phyloP scores from a whole-genome alignment of 1,140 invertebrate species.

The Sycophila sp. region DNA sequence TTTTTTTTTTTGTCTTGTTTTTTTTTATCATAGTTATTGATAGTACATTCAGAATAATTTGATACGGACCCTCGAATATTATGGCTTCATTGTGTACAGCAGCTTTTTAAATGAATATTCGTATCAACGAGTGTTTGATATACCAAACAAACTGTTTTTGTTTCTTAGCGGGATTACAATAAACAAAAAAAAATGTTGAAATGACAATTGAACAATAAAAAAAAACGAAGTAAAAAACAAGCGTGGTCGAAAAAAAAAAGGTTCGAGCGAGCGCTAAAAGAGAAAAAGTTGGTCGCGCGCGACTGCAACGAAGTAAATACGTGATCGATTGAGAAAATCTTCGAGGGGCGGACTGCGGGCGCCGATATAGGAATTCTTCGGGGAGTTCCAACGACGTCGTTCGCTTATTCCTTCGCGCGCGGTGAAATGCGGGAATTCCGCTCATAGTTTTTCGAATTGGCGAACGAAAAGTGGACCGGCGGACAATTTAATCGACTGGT shows the following conservation, averaged over 20 bases:
- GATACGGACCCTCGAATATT: too few relatives aligned
- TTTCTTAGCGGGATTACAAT: too few relatives aligned
- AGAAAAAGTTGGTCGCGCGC: slow-evolving; percentile 2
- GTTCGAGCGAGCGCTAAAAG: too few relatives aligned
- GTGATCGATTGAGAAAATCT: slow-evolving; percentile 52
- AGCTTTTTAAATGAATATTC: too few relatives aligned
- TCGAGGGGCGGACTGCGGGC: slow-evolving; percentile 4
- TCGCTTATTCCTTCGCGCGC: slow-evolving; percentile 1
- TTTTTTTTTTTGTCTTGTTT: too few relatives aligned
- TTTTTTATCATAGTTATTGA: too few relatives aligned
- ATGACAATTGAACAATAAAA: slow-evolving; percentile 1
- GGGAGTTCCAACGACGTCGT: slow-evolving; percentile 44
- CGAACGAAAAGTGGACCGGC: not conserved
- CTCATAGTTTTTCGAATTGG: slow-evolving; percentile 44
- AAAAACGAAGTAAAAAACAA: not conserved
- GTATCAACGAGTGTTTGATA: too few relatives aligned
- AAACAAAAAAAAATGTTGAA: too few relatives aligned
- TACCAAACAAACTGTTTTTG: too few relatives aligned
- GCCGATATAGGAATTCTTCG: slow-evolving; percentile 55
- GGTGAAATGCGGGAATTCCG: slow-evolving; percentile 40
- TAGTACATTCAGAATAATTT: too few relatives aligned
- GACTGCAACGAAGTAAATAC: slow-evolving; percentile 40
- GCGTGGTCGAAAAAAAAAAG: too few relatives aligned
- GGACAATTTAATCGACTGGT: slow-evolving; percentile 16
- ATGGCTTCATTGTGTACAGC: too few relatives aligned